Evolutionary conservation across 1,140 invertebrate species (phyloP), one percentile per base, ranked within the genome.

Genomic region (Halictus rubicundus): DNA sequence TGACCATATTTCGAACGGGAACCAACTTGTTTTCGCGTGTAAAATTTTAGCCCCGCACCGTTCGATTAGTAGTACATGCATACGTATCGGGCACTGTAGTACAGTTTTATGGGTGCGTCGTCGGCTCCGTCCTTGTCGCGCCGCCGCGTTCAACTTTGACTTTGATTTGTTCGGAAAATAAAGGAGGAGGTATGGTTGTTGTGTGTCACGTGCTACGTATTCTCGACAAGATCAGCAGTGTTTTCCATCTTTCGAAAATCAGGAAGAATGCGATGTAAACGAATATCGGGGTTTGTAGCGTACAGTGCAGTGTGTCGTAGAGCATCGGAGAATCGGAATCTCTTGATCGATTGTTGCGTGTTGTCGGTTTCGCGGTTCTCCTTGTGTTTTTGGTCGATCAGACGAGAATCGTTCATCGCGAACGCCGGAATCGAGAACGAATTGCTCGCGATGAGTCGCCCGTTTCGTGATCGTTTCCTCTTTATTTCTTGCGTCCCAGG

Each of bases 401-500:
- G 52, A 61, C 66, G n/a, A 12, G n/a, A 65, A 71, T 64, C 21
- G 21, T 32, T 32, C 49, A 21, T 12, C 49, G 68, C 32, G 23
- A 7, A 54, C 32, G 27, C 37, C 19, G 49, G 19, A 52, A 12
- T 12, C 42, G 42, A 46, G 52, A 54, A 52, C 63, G 68, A 42
- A 64, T 39, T 42, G 72, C 72, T 84, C 72, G 72, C 68, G 65
- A 71, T 78, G 78, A 49, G 64, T 65, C 54, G 78, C 63, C 61
- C 68, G 64, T 84, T 12, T 68, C 68, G 46, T 85, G 54, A 64
- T 81, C 68, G 54, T 65, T 63, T 73, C 54, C 79, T 87, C 88
- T 91, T 57, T 92, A 93, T 86, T 93, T 92, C 87, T 90, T 93
- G 88, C 92, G 90, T 86, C 94, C 94, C 89, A 95, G 92, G 89